Evolutionary conservation across 2,888 invertebrate species (phyloP), one percentile per base, ranked within the genome.

Genomic region (Eristalis tenax): DNA sequence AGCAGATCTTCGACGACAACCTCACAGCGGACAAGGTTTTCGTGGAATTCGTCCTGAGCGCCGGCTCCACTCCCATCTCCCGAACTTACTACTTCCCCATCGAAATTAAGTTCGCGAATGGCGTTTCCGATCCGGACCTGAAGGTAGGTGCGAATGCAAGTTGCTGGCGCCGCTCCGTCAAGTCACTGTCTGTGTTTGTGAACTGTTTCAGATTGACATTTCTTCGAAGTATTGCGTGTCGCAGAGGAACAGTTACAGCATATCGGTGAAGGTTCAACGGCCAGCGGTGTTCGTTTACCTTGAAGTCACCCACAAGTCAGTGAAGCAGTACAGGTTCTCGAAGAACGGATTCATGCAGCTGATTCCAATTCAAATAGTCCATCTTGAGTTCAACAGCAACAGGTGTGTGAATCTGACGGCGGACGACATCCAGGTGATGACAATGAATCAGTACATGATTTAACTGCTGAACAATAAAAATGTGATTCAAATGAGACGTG

Each of bases 51-150:
- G 92, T 94, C 2, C 90, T 96, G n/a, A 93, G 92, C 83, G 93
- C 94, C 4, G 91, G 92, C 0, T 38, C 79, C 0, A 91, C 93
- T 1, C 91, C 94, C 1, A 94, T 95, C 3, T 95, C 97, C 0
- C 93, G 94, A 77, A 97, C 96, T 91, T 96, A 95, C 89, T 92
- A 96, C 4, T 96, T 96, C 89, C 96, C 96, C 0, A 93, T 91
- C 56, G 92, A 94, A 22, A 93, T 96, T 59, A 95, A 95, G 89
- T 90, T 93, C 56, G 93, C 94, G 1, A 92, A 92, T 82, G 94
- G 94, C 0, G 91, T 96, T 59, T 92, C 90, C 63, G 90, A 93
- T 89, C 95, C 96, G 1, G 91, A 92, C n/a, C 92, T 96, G 59
- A 91, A 93, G 91, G 96, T 96, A 90, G 35, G 88, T 85, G 76